A percentile compares a stretch with the other conserved stretches of the same genome.
Evolutionary conservation across 1,140 invertebrate species (phyloP).

Genomic region (Rhysida immarginata): DNA sequence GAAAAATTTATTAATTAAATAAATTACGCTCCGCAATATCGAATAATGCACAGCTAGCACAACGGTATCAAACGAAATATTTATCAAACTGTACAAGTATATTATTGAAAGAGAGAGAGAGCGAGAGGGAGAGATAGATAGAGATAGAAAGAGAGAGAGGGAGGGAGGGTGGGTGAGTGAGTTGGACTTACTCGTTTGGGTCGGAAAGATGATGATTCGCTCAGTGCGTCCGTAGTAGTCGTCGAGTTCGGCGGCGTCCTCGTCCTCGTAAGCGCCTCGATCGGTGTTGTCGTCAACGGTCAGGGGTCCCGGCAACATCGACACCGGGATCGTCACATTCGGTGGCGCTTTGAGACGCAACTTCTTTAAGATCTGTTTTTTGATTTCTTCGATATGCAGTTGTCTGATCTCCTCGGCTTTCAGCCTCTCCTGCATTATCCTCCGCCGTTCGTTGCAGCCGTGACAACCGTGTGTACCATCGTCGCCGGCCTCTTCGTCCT

Average conservation of each 20-base stretch:
- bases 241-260: slow-evolving; percentile 30
- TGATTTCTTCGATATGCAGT: slow-evolving; percentile 54
- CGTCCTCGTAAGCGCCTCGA: slow-evolving; percentile 25
- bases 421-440: background rate
- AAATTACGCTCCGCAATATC: too few species aligned
- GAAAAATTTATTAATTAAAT: too few species aligned
- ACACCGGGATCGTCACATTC: slow-evolving; percentile 29
- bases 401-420: background rate
- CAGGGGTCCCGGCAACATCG: slow-evolving; percentile 34
- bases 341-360: slow-evolving; percentile 54
- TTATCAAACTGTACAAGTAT: too few species aligned
- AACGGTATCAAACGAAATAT: too few species aligned
- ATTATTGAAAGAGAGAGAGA: too few species aligned
- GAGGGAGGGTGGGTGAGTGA: too few species aligned
- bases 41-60: too few species aligned
- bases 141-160: too few species aligned
- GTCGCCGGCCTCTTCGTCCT: too few species aligned
- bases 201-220: slow-evolving; percentile 56
- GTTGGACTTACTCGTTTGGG: too few species aligned
- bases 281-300: slow-evolving; percentile 40
- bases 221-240: slow-evolving; percentile 63
- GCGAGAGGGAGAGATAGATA: too few species aligned
- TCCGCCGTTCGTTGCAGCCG: background rate
- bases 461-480: too few species aligned
- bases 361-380: slow-evolving; percentile 63